Conservation (phyloP, 2,113 vertebrate genomes). For the Antennarius striatus region DNA sequence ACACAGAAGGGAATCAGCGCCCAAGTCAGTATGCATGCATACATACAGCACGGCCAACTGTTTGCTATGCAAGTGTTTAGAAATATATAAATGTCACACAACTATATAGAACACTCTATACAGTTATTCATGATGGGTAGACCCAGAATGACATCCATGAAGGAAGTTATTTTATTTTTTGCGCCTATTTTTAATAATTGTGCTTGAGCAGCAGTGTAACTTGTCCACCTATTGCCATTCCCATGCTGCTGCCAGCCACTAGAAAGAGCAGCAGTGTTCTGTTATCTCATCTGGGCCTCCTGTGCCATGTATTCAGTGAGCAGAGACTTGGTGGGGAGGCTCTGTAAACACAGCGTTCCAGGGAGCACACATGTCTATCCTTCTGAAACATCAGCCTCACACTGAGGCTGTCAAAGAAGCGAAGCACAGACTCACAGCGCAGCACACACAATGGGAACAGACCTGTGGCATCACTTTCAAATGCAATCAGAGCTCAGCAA, state of each 20-base stretch:
- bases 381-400: slow-evolving; percentile 73
- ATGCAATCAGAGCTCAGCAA: slow-evolving; percentile 61
- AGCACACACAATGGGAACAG: slow-evolving; percentile 54
- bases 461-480: slow-evolving; percentile 72
- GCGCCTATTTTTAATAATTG: too few species aligned
- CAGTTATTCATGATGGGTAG: too few species aligned
- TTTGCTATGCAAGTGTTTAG: too few species aligned
- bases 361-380: slow-evolving; percentile 64
- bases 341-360: slow-evolving; percentile 70
- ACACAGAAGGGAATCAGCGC: too few species aligned
- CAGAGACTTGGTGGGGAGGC: slow-evolving; percentile 65
- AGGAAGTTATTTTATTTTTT: too few species aligned
- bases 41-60: too few species aligned
- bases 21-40: too few species aligned
- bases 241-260: slow-evolving; percentile 25
- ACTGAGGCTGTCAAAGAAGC: slow-evolving; percentile 73
- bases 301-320: slow-evolving; percentile 56
- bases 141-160: too few species aligned
- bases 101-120: too few species aligned
- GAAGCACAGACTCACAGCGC: slow-evolving; percentile 48
- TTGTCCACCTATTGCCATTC: slow-evolving; percentile 26
- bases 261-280: slow-evolving; percentile 49
- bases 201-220: slow-evolving; percentile 2
- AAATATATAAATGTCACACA: too few species aligned
- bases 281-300: slow-evolving; percentile 60